Conservation (phyloP, 2,797 vertebrate species). For the Platalea minor region DNA sequence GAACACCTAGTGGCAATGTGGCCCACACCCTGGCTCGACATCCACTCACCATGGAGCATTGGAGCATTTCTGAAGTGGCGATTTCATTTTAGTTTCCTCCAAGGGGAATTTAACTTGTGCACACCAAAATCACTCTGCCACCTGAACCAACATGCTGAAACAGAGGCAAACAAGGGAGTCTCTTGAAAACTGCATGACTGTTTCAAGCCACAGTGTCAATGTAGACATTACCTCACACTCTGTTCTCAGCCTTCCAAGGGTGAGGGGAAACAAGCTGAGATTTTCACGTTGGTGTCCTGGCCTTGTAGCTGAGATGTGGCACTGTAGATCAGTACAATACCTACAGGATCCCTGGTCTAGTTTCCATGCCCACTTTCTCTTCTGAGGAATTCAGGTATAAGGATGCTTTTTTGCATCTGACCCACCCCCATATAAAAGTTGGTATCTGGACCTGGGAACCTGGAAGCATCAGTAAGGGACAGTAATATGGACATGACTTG, state of each 20-base stretch:
- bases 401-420: neutral
- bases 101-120: neutral
- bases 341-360: neutral
- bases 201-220: neutral
- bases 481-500: neutral
- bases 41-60: neutral
- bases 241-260: neutral
- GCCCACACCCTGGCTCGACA: neutral
- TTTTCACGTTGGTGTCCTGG: fast-evolving
- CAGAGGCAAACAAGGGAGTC: neutral
- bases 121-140: neutral
- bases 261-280: neutral
- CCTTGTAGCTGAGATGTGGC: neutral
- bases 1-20: neutral
- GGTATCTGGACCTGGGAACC: neutral
- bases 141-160: neutral
- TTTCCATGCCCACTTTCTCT: neutral
- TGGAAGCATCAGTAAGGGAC: neutral
- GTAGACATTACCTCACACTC: neutral
- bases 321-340: neutral
- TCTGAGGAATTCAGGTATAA: neutral
- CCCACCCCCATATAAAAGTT: neutral
- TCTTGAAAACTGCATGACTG: neutral
- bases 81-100: neutral
- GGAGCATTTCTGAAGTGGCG: neutral